These are phyloP conservation scores for Polylopha cassiicola DNA, from an alignment of 2,888 invertebrate genomes.

Conservation along the genomic window DNA sequence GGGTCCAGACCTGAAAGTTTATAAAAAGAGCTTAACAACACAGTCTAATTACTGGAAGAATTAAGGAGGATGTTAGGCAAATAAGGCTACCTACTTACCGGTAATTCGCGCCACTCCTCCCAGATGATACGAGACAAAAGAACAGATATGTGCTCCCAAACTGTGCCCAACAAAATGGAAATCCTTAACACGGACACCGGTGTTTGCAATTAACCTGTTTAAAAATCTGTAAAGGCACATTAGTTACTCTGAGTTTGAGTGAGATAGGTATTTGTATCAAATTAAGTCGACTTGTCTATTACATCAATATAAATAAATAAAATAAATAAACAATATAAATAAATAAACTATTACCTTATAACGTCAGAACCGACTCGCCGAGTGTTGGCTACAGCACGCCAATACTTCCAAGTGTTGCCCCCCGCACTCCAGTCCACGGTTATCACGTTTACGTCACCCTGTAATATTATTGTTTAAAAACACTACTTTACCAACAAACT, in stretches of 20 bases:
- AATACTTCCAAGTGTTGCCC: conserved; percentile 79
- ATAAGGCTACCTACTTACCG: conserved; percentile 44
- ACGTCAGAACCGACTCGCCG: conserved; percentile 74
- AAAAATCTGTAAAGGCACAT: conserved; percentile 56
- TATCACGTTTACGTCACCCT: conserved; percentile 80
- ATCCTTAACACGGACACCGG: conserved; percentile 50
- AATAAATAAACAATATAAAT: not conserved
- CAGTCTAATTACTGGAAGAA: not conserved
- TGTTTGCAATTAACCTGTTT: conserved; percentile 56
- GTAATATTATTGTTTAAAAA: conserved; percentile 20
- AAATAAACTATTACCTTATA: conserved; percentile 49
- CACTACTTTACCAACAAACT: not conserved
- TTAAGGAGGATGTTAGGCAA: not conserved
- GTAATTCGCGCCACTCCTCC: conserved; percentile 70
- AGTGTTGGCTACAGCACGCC: conserved; percentile 78
- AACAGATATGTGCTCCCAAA: conserved; percentile 79
- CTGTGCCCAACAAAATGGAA: conserved; percentile 80
- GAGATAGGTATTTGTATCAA: not conserved
- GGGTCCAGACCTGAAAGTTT: conserved; percentile 76
- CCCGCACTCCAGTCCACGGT: conserved; percentile 81
- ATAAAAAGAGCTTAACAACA: not conserved
- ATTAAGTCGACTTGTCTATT: too few relatives aligned
- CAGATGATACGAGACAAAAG: conserved; percentile 71
- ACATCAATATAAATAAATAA: not conserved
- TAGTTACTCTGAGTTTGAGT: not conserved